Percentiles rank a stretch among this genome's conserved stretches.
phyloP scores from a whole-genome alignment of 2,888 invertebrate genomes.

The Athalia circularis region DNA sequence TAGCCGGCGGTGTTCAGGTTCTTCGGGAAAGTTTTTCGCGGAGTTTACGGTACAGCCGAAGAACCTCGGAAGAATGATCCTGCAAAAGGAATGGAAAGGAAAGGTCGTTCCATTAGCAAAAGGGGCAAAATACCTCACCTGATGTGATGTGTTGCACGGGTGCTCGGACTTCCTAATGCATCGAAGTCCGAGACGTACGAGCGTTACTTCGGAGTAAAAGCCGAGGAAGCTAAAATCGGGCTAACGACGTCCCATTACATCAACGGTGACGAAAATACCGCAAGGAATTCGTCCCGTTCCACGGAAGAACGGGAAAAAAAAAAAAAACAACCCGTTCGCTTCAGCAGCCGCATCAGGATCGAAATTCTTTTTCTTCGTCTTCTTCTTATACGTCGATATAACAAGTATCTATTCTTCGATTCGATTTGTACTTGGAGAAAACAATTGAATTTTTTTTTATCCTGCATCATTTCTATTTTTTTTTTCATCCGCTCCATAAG shows the following conservation, averaged over 20 bases:
- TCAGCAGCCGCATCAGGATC: too few relatives aligned
- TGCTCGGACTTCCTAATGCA: too few relatives aligned
- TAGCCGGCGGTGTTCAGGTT: neutral
- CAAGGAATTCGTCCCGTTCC: too few relatives aligned
- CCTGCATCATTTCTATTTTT: neutral
- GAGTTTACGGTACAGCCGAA: neutral
- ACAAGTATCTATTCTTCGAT: neutral
- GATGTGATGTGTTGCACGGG: neutral
- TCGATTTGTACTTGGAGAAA: neutral
- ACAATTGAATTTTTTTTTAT: neutral
- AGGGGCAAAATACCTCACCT: conserved; percentile 28
- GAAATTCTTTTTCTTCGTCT: too few relatives aligned
- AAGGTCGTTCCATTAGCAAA: conserved; percentile 41
- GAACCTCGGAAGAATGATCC: neutral
- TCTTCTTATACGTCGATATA: too few relatives aligned
- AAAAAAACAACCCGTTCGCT: too few relatives aligned
- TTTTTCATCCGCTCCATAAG: neutral
- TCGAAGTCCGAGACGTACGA: too few relatives aligned
- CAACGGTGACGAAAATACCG: too few relatives aligned
- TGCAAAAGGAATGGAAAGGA: conserved; percentile 21
- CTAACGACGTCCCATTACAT: too few relatives aligned
- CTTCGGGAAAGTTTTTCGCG: conserved; percentile 14
- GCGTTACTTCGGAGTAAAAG: too few relatives aligned
- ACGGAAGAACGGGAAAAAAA: too few relatives aligned
- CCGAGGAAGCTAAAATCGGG: too few relatives aligned